Evolutionary conservation across 2,888 invertebrate species (phyloP), one percentile per base, ranked within the genome.

Genomic region (Torymus texanus): DNA sequence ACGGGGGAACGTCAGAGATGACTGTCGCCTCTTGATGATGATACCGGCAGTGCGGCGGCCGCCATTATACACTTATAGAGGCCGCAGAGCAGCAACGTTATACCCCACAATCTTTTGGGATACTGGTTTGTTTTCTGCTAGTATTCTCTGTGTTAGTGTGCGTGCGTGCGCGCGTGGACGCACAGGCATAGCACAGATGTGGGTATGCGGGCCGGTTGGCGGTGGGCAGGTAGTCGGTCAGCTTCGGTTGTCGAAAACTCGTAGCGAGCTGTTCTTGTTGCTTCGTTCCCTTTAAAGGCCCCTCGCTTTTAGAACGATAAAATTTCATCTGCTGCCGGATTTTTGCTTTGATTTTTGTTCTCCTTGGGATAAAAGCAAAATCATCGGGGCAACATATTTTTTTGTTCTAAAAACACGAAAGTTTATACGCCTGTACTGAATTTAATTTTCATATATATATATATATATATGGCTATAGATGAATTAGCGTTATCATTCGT

Each of bases 101-200:
- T 29, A 75, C 14, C 75, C 75, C 24, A 18, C 73, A 72, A 80
- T 73, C 65, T 76, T 73, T 72, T 68, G 51, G 56, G n/a, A 62
- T 75, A 72, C 75, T 67, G 72, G 55, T 67, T 76, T 80, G 68
- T 73, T 76, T 72, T 67, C 16, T 61, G 74, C 10, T 63, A 21
- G 58, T 18, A 8, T 53, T 5, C 18, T 56, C n/a, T n/a, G n/a
- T n/a, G n/a, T n/a, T n/a, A n/a, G n/a, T n/a, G 51, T 53, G 13
- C 16, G 2, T 41, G 21, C 2, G 50, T 24, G n/a, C 21, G 21
- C 51, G 16, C 56, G 16, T 8, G 10, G 8, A 41, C 41, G 41
- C 5, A 41, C 41, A 41, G 41, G 18, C 16, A 18, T 5, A 21
- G 18, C 16, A 18, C 12, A 21, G 16, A 16, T 58, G 18, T n/a